Percentiles rank a stretch among this genome's conserved stretches.
phyloP scores from a whole-genome alignment of 2,888 invertebrate species.

The Parthenolecanium corni region DNA sequence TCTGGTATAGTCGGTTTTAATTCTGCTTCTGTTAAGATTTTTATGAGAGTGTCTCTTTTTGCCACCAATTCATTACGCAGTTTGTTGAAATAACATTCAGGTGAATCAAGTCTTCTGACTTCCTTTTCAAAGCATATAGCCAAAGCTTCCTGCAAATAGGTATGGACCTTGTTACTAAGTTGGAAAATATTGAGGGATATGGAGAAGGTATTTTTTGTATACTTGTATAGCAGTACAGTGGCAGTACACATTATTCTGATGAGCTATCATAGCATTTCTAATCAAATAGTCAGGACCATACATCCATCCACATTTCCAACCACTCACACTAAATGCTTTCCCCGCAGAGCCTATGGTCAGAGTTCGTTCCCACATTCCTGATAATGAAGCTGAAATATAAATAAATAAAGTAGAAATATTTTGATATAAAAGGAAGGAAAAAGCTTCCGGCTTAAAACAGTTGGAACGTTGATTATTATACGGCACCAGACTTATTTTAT shows the following conservation, averaged over 20 bases:
- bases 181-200: too few relatives aligned
- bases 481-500: too few relatives aligned
- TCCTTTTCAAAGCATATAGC: conserved; percentile 83
- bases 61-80: conserved; percentile 59
- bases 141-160: conserved; percentile 62
- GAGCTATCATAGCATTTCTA: conserved; percentile 69
- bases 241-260: conserved; percentile 90
- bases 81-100: conserved; percentile 72
- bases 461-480: too few relatives aligned
- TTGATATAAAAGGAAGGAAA: too few relatives aligned
- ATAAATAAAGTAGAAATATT: too few relatives aligned
- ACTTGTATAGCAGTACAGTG: conserved; percentile 81
- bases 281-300: conserved; percentile 77
- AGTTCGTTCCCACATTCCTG: conserved; percentile 97
- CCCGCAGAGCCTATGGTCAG: conserved; percentile 95
- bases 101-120: conserved; percentile 51
- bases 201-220: conserved; percentile 8
- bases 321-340: conserved; percentile 95
- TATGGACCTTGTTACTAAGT: too few relatives aligned
- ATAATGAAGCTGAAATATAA: conserved; percentile 68
- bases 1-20: conserved; percentile 88
- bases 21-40: conserved; percentile 62
- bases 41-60: conserved; percentile 69
- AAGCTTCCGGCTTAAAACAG: too few relatives aligned
- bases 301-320: conserved; percentile 96